A percentile compares a stretch with the other conserved stretches of the same genome.
Conservation (phyloP, 2,113 vertebrate species). For the Gymnocephalus cernua region DNA sequence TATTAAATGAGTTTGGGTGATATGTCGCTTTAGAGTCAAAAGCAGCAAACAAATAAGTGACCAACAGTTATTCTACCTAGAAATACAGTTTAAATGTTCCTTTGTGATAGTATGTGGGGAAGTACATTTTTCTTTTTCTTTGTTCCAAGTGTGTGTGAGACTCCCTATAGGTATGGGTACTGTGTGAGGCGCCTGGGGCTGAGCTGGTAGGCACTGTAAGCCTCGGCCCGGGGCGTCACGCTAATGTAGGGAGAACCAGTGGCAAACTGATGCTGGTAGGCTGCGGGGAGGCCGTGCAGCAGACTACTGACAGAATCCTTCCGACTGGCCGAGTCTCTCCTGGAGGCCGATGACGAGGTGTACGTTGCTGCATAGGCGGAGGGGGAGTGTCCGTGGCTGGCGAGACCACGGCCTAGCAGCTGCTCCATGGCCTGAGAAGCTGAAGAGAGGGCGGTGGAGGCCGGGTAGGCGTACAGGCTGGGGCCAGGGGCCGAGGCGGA, state of each 20-base stretch:
- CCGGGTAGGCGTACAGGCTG: constrained; percentile 90
- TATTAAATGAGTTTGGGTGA: constrained; percentile 68
- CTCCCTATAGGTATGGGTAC: constrained; percentile 92
- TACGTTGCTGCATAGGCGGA: constrained; percentile 90
- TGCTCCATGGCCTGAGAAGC: constrained; percentile 95
- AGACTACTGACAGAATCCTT: constrained; percentile 94
- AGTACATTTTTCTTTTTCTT: constrained; percentile 24
- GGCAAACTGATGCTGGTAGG: constrained; percentile 96
- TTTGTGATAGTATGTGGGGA: constrained; percentile 52
- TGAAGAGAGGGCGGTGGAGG: constrained; percentile 92
- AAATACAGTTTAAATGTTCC: constrained; percentile 59
- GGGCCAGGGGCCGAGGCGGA: constrained; percentile 85
- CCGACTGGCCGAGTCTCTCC: constrained; percentile 82
- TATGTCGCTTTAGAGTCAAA: constrained; percentile 51
- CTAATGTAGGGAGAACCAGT: constrained; percentile 93
- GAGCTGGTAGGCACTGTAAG: constrained; percentile 96
- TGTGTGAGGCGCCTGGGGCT: constrained; percentile 96
- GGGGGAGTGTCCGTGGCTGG: constrained; percentile 83
- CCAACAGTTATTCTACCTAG: constrained; percentile 47
- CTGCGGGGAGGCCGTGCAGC: constrained; percentile 92
- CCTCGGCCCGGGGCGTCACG: constrained; percentile 92
- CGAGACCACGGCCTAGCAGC: constrained; percentile 90
- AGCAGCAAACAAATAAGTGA: constrained; percentile 74
- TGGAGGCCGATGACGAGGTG: constrained; percentile 74
- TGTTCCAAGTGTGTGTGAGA: constrained; percentile 11